phyloP scores from a whole-genome alignment of 2,113 vertebrate genomes.

The Myotis lucifugus region DNA sequence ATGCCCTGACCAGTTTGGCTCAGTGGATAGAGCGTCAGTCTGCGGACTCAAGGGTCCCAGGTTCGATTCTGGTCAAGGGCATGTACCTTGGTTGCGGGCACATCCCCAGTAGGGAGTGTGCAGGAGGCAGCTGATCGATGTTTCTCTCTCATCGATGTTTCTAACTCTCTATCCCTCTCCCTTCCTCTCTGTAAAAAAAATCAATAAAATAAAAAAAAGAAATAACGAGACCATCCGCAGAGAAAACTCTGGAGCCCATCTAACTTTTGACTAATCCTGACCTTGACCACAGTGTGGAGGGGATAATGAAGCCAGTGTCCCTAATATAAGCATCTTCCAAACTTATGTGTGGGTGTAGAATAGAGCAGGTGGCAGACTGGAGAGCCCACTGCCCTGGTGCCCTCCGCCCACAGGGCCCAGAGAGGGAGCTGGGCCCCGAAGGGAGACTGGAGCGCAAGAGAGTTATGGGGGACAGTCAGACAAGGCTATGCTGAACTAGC shows the following conservation, averaged over 20 bases:
- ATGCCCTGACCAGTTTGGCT: not conserved
- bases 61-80: too few relatives aligned
- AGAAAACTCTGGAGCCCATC: not conserved
- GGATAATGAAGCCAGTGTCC: not conserved
- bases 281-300: not conserved
- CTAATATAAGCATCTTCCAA: not conserved
- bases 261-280: not conserved
- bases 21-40: too few relatives aligned
- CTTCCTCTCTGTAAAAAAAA: too few relatives aligned
- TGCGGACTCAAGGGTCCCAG: too few relatives aligned
- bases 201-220: not conserved
- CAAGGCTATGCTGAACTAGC: not conserved
- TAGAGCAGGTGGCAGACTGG: not conserved
- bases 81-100: too few relatives aligned
- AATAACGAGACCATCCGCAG: not conserved
- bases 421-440: not conserved
- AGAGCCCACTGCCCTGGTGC: not conserved
- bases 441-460: not conserved
- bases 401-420: not conserved
- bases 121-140: too few relatives aligned
- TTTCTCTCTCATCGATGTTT: too few relatives aligned
- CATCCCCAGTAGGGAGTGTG: too few relatives aligned
- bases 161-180: too few relatives aligned
- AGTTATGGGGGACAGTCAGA: not conserved
- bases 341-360: not conserved